phyloP scores from a whole-genome alignment of 2,888 invertebrate genomes.

The Hydrotaea cyrtoneurina region DNA sequence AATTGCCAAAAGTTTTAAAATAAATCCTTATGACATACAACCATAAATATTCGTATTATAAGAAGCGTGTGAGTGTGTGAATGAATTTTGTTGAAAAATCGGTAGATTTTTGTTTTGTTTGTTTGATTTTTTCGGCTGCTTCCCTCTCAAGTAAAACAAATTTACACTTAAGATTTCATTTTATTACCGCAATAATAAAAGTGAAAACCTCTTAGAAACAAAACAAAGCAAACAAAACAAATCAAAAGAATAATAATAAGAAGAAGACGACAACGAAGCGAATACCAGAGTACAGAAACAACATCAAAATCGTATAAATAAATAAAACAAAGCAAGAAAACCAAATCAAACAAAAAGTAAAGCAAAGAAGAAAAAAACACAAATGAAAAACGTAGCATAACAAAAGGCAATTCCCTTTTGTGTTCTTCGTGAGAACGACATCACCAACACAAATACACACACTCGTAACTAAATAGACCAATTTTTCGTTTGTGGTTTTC shows the following conservation, averaged over 20 bases:
- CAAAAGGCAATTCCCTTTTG: conserved; percentile 44
- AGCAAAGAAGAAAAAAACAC: conserved; percentile 21
- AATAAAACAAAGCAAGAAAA: conserved; percentile 14
- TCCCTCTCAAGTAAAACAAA: conserved; percentile 27
- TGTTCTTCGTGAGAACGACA: not conserved
- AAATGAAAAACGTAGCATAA: conserved; percentile 39
- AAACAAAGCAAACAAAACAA: conserved; percentile 17
- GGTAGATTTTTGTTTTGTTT: not conserved
- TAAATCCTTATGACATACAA: conserved; percentile 10
- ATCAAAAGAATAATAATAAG: conserved; percentile 13
- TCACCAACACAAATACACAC: conserved; percentile 5
- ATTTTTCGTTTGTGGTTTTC: conserved; percentile 44
- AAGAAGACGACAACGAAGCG: conserved; percentile 4
- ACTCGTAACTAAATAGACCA: conserved; percentile 55
- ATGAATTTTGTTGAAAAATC: not conserved
- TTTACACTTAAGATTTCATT: conserved; percentile 48
- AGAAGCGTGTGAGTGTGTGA: not conserved
- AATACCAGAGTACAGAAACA: not conserved
- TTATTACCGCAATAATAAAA: conserved; percentile 10
- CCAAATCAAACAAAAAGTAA: not conserved
- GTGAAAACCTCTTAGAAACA: conserved; percentile 31
- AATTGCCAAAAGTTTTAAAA: not conserved
- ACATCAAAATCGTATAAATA: conserved; percentile 35
- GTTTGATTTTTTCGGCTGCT: not conserved
- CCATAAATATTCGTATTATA: not conserved